phyloP scores from a whole-genome alignment of 2,113 vertebrate species.

The Enhydra lutris region DNA sequence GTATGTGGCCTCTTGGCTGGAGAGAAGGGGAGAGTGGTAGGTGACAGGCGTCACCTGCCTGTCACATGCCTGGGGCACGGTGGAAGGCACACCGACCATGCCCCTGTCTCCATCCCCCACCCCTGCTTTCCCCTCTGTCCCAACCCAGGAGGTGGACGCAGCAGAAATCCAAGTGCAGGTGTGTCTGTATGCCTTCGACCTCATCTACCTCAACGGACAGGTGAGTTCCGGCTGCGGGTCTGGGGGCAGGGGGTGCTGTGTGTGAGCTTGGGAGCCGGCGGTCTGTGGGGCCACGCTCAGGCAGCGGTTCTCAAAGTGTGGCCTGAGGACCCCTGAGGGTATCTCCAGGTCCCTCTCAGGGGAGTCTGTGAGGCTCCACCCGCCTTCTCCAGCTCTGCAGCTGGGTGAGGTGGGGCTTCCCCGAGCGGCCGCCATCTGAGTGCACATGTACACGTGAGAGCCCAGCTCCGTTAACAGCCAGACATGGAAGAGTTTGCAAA shows the following conservation, averaged over 20 bases:
- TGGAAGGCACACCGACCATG: fast-evolving
- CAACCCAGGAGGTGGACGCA: constrained; percentile 88
- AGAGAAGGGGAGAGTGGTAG: too few relatives aligned
- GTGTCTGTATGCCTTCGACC: constrained; percentile 93
- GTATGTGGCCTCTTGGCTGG: not conserved
- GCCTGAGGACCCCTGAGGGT: not conserved
- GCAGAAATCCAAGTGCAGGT: constrained; percentile 93
- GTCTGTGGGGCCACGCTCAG: fast-evolving
- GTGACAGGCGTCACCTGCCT: not conserved
- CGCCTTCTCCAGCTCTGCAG: fast-evolving
- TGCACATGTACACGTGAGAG: fast-evolving
- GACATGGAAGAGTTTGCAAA: not conserved
- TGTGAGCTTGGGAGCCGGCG: fast-evolving
- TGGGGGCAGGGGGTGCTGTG: fast-evolving
- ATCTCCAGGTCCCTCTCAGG: not conserved
- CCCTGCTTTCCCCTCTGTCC: not conserved
- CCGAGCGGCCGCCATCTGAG: fast-evolving
- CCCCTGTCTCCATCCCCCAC: not conserved
- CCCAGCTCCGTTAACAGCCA: not conserved
- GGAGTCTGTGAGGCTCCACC: not conserved
- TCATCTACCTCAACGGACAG: constrained; percentile 93
- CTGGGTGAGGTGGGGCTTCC: fast-evolving
- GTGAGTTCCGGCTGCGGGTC: constrained; percentile 75
- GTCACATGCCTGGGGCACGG: not conserved
- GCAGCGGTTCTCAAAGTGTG: not conserved